Evolutionary conservation across 1,140 invertebrate genomes (phyloP).

Genomic region (Nebria ingens): DNA sequence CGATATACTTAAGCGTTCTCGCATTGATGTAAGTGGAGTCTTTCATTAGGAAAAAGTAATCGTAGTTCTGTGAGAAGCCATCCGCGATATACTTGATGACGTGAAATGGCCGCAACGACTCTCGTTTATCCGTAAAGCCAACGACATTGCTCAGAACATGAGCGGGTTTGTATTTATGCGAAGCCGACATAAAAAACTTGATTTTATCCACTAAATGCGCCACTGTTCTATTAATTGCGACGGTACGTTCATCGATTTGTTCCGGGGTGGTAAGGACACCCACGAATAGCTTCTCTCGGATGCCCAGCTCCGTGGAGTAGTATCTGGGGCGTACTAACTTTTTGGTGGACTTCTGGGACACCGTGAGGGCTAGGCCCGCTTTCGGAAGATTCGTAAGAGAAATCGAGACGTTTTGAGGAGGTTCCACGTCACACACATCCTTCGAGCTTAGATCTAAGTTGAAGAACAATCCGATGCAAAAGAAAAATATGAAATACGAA

Average conservation of each 20-base stretch:
- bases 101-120: slow-evolving; percentile 67
- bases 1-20: slow-evolving; percentile 52
- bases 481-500: slow-evolving; percentile 6
- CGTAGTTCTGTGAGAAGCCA: slow-evolving; percentile 77
- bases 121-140: slow-evolving; percentile 66
- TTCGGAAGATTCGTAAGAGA: background rate
- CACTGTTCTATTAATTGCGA: slow-evolving; percentile 71
- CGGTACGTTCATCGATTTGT: slow-evolving; percentile 55
- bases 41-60: slow-evolving; percentile 80
- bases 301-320: slow-evolving; percentile 86
- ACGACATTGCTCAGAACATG: slow-evolving; percentile 66
- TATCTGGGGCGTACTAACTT: slow-evolving; percentile 68
- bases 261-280: slow-evolving; percentile 66
- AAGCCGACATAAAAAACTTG: slow-evolving; percentile 56
- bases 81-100: slow-evolving; percentile 82
- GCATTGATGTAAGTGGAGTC: slow-evolving; percentile 74
- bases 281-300: slow-evolving; percentile 79
- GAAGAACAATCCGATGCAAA: slow-evolving; percentile 1
- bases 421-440: background rate
- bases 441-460: background rate
- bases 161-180: slow-evolving; percentile 45
- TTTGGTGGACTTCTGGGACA: slow-evolving; percentile 8
- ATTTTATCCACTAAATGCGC: slow-evolving; percentile 70
- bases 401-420: slow-evolving; percentile 14
- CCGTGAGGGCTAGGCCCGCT: background rate